Evolutionary conservation across 2,797 vertebrate genomes (phyloP).

Genomic region (Pelochelys cantorii): DNA sequence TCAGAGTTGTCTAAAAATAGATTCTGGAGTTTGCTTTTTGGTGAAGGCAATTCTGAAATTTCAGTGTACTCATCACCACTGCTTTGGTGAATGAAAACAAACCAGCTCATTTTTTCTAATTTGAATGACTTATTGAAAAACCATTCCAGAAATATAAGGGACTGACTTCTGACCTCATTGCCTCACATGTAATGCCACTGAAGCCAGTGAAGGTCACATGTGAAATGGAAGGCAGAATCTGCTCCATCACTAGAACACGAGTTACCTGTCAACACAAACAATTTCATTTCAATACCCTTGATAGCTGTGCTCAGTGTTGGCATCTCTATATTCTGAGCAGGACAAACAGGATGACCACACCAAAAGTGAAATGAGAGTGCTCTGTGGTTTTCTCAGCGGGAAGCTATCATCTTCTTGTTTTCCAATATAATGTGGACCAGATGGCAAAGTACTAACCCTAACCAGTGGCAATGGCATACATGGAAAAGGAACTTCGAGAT

Average conservation of each 20-base stretch:
- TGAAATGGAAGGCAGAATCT: not conserved
- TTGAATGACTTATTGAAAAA: slow-evolving; percentile 48
- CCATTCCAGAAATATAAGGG: not conserved
- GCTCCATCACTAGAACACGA: not conserved
- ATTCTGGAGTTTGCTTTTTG: slow-evolving; percentile 27
- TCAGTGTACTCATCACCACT: slow-evolving; percentile 48
- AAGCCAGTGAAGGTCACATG: not conserved
- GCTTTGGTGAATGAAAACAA: slow-evolving; percentile 61
- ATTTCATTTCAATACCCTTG: not conserved
- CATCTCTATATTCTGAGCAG: not conserved
- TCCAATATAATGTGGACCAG: slow-evolving; percentile 67
- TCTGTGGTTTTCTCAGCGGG: slow-evolving; percentile 53
- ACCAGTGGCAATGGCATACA: slow-evolving; percentile 55
- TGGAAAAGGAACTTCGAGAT: slow-evolving; percentile 46
- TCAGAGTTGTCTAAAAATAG: slow-evolving; percentile 50
- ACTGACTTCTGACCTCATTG: not conserved
- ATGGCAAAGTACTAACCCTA: slow-evolving; percentile 64
- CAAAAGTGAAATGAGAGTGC: not conserved
- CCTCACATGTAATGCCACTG: not conserved
- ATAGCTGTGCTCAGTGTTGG: not conserved
- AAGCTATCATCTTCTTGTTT: slow-evolving; percentile 55
- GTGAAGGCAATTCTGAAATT: slow-evolving; percentile 58
- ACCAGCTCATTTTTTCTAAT: slow-evolving; percentile 39
- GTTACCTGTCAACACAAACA: not conserved
- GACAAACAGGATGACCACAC: slow-evolving; percentile 3